Base-by-base conservation (phyloP, 2,888 invertebrate genomes). In the Sympetrum striolatum region DNA sequence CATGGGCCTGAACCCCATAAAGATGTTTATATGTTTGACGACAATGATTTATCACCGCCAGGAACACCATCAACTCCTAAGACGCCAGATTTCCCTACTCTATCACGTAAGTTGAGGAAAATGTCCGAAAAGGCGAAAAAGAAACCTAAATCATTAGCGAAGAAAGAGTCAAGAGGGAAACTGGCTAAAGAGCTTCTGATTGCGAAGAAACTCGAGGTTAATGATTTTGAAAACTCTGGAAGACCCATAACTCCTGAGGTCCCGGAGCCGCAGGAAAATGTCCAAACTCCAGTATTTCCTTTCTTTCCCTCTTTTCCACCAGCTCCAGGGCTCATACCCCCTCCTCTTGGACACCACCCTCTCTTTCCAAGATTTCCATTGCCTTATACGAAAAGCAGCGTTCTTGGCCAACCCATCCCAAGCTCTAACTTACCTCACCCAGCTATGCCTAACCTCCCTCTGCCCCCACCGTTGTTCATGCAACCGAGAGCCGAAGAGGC, bases 11-110 rank as follows among this genome's bases (percentile, higher is more conserved):
- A 82, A n/a, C 64, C 82, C 48, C 91, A 90, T 90, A 91, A 92
- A 93, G 91, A 92, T 91, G 91, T 92, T 53, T 91, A 91, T 80
- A 81, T 91, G 22, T 92, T 91, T 91, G 92, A 92, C 91, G 94
- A 95, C 90, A 95, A 95, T 92, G 86, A 86, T 86, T 93, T 94
- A 92, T 95, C 95, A 2, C 95, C 95, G 64, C 95, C 95, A 8
- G 95, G 94, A 44, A 95, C 95, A 2, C 95, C 95, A 0, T 94
- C 94, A 37, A 95, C 95, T 18, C 95, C 95, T 3, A 95, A 94
- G 93, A 95, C 95, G 22, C 95, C 95, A 0, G 95, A 95, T 92
- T 93, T 95, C 90, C 94, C 95, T 93, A 93, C 95, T 92, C 95
- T 95, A 93, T 95, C 95, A 92, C 95, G 95, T 93, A 92, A 92